These are phyloP conservation scores for Nemapogon koenigi DNA, from an alignment of 2,888 invertebrate species.

Conservation along the genomic window DNA sequence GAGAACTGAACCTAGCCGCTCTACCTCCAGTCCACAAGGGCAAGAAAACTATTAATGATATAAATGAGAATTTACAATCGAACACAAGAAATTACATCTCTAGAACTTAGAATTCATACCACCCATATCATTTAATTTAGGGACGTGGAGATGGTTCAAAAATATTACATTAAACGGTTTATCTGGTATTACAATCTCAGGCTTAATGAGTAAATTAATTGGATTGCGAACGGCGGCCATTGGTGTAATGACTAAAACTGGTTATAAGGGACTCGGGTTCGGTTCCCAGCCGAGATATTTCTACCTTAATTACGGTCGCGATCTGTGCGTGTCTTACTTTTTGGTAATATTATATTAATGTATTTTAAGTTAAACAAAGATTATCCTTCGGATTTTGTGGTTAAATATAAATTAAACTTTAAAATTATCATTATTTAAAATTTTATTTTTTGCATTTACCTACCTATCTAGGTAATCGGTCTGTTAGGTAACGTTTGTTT, in stretches of 20 bases:
- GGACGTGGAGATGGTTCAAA: conserved; percentile 14
- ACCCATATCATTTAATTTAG: conserved; percentile 13
- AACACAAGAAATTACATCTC: conserved; percentile 8
- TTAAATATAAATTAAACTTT: not conserved
- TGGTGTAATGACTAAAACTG: conserved; percentile 26
- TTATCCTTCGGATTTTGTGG: not conserved
- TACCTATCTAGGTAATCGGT: no score
- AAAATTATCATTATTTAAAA: not conserved
- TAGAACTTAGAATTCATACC: conserved; percentile 10
- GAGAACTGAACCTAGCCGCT: no score
- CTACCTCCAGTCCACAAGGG: no score
- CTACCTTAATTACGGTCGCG: conserved; percentile 7
- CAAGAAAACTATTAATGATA: conserved; percentile 2
- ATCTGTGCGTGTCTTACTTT: conserved; percentile 10
- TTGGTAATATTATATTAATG: conserved; percentile 6
- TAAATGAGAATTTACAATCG: not conserved
- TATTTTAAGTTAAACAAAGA: conserved; percentile 8
- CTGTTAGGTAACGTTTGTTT: no score
- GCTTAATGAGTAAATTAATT: conserved; percentile 55
- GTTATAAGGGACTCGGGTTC: conserved; percentile 17
- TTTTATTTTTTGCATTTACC: no score
- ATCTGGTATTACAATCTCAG: conserved; percentile 41
- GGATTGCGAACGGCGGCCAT: conserved; percentile 29
- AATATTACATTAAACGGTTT: conserved; percentile 18
- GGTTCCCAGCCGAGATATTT: conserved; percentile 12